Evolutionary conservation across 64 coral and sea anemone species (phyloP).

Genomic region (Pocillopora verrucosa): DNA sequence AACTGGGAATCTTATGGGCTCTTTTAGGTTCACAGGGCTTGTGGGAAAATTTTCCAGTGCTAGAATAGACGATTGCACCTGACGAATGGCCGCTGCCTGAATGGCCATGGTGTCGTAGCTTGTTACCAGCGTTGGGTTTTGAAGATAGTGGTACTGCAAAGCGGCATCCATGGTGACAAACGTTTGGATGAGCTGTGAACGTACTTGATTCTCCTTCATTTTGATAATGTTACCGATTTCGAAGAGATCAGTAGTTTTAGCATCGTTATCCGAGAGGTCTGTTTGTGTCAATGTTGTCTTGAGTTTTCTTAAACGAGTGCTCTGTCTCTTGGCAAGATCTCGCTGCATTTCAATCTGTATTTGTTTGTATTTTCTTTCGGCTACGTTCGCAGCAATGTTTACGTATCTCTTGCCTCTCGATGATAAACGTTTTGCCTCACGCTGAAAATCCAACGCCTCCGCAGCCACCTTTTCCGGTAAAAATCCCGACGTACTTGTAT

Average conservation of each 20-base stretch:
- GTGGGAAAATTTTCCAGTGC: constrained; percentile 39
- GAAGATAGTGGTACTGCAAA: constrained; percentile 45
- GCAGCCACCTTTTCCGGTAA: constrained; percentile 33
- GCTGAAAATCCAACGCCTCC: constrained; percentile 48
- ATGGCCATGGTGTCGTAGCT: constrained; percentile 44
- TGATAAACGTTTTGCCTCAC: constrained; percentile 50
- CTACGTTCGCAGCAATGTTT: constrained; percentile 52
- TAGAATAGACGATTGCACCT: constrained; percentile 39
- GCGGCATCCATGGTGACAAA: constrained; percentile 50
- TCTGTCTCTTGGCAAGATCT: constrained; percentile 54
- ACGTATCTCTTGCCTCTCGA: constrained; percentile 49
- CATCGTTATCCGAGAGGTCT: constrained; percentile 22
- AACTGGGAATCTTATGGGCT: constrained; percentile 18
- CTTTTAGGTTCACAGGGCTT: constrained; percentile 4
- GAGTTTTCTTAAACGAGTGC: constrained; percentile 22
- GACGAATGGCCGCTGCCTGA: constrained; percentile 24
- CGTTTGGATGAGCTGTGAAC: constrained; percentile 50
- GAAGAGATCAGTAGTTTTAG: constrained; percentile 42
- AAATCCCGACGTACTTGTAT: constrained; percentile 26
- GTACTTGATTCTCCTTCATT: constrained; percentile 54
- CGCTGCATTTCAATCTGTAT: constrained; percentile 58
- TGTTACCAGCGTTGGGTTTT: constrained; percentile 13
- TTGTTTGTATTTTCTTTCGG: constrained; percentile 46
- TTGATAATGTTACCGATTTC: constrained; percentile 60
- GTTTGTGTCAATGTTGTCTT: constrained; percentile 38